A percentile compares a stretch with the other conserved stretches of the same genome.
phyloP scores from a whole-genome alignment of 2,113 vertebrate species.

The Sapajus apella region DNA sequence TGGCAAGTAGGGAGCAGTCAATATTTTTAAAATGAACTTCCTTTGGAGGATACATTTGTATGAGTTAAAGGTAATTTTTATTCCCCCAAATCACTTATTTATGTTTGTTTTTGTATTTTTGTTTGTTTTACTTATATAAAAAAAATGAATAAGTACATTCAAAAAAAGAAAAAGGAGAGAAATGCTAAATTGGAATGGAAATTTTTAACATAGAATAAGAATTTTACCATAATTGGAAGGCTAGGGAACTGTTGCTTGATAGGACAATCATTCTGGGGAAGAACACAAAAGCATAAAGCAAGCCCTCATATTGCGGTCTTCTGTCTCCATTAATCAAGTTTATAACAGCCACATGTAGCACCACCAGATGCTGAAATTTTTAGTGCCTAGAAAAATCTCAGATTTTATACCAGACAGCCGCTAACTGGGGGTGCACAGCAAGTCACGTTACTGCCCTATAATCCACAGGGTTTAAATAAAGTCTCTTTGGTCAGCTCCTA shows the following conservation, averaged over 20 bases:
- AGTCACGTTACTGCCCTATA: neutral
- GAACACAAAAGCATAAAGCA: conserved; percentile 18
- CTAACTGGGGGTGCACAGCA: neutral
- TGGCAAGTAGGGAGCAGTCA: neutral
- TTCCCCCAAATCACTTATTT: neutral
- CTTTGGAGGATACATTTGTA: neutral
- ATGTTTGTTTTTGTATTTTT: neutral
- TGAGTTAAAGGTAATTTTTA: neutral
- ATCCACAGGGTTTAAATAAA: neutral
- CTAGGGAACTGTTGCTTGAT: neutral
- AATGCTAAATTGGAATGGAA: neutral
- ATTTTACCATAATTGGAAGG: neutral
- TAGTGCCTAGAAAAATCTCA: conserved; percentile 51
- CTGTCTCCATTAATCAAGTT: conserved; percentile 54
- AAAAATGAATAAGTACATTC: neutral
- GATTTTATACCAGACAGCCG: conserved; percentile 17
- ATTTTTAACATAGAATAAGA: neutral
- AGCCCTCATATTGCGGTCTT: conserved; percentile 20
- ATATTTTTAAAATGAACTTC: neutral
- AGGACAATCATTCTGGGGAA: neutral
- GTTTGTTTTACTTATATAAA: neutral
- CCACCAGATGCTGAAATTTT: conserved; percentile 54
- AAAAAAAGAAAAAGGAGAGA: neutral
- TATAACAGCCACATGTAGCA: conserved; percentile 25
- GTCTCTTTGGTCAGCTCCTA: neutral